A percentile compares a stretch with the other conserved stretches of the same genome.
Conservation (phyloP, 2,888 invertebrate species). For the Beris chalybata region DNA sequence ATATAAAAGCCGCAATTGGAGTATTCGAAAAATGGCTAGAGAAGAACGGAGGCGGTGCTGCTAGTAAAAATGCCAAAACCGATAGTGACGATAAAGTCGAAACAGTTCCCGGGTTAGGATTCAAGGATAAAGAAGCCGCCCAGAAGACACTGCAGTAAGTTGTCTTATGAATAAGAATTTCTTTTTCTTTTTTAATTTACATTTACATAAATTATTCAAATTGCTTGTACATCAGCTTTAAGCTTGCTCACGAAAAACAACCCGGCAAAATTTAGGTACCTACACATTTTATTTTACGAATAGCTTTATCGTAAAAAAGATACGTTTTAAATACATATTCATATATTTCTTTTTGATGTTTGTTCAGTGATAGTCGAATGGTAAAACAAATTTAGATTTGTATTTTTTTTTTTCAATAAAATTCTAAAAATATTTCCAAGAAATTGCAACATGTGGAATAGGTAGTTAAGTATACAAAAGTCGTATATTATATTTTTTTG, state of each 20-base stretch:
- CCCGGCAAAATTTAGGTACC: too few species aligned
- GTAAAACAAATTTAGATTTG: too few species aligned
- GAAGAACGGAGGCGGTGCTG: constrained; percentile 56
- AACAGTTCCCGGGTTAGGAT: constrained; percentile 73
- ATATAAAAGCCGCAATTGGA: constrained; percentile 68
- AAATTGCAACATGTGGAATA: too few species aligned
- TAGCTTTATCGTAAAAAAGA: too few species aligned
- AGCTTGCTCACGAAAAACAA: background rate
- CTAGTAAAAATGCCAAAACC: constrained; percentile 56
- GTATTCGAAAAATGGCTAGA: constrained; percentile 70
- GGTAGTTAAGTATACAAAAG: too few species aligned
- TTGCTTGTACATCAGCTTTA: background rate
- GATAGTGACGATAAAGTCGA: constrained; percentile 60
- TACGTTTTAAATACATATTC: too few species aligned
- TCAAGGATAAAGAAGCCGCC: constrained; percentile 77
- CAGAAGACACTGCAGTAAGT: constrained; percentile 64
- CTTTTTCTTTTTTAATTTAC: background rate
- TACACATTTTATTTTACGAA: too few species aligned
- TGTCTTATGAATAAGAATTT: background rate
- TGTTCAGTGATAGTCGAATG: too few species aligned
- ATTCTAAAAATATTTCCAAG: too few species aligned
- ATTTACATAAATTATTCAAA: background rate
- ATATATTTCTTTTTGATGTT: too few species aligned
- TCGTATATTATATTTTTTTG: too few species aligned
- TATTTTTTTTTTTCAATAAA: too few species aligned